phyloP scores from a whole-genome alignment of 2,888 invertebrate genomes.

The Neoaliturus tenellus region DNA sequence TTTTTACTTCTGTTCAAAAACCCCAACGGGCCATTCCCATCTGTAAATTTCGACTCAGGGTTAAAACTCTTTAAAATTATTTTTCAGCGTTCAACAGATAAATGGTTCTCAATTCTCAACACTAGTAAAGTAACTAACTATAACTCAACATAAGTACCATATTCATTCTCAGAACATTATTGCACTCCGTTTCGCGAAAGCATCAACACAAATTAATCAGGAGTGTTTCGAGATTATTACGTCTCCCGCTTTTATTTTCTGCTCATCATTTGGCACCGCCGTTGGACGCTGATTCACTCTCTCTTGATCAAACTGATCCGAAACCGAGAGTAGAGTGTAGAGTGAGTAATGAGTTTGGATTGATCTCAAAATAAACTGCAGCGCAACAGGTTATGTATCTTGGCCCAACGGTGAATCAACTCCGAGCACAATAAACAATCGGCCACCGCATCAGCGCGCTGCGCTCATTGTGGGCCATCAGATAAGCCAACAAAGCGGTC shows the following conservation, averaged over 20 bases:
- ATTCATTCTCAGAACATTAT: too few relatives aligned
- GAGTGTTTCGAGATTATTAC: neutral
- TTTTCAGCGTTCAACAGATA: too few relatives aligned
- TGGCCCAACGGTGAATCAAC: slow-evolving; percentile 21
- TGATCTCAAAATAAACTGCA: slow-evolving; percentile 18
- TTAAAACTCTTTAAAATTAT: too few relatives aligned
- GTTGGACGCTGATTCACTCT: slow-evolving; percentile 7
- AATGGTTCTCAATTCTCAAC: too few relatives aligned
- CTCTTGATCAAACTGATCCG: neutral
- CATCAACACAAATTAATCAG: neutral
- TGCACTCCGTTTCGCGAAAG: neutral
- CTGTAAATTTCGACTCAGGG: too few relatives aligned
- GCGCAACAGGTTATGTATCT: slow-evolving; percentile 18
- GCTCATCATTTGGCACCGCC: neutral
- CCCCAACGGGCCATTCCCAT: too few relatives aligned
- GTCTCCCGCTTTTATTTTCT: neutral
- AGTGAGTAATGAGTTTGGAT: slow-evolving; percentile 6
- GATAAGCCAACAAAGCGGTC: slow-evolving; percentile 8
- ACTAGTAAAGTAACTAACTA: too few relatives aligned
- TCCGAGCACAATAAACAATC: slow-evolving; percentile 22
- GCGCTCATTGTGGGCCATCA: neutral
- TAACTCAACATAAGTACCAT: too few relatives aligned
- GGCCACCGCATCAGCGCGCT: neutral
- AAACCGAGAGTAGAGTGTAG: neutral
- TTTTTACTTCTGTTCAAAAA: too few relatives aligned